Evolutionary conservation across 1,140 invertebrate genomes (phyloP).

Genomic region (Macrosteles quadrilineatus): DNA sequence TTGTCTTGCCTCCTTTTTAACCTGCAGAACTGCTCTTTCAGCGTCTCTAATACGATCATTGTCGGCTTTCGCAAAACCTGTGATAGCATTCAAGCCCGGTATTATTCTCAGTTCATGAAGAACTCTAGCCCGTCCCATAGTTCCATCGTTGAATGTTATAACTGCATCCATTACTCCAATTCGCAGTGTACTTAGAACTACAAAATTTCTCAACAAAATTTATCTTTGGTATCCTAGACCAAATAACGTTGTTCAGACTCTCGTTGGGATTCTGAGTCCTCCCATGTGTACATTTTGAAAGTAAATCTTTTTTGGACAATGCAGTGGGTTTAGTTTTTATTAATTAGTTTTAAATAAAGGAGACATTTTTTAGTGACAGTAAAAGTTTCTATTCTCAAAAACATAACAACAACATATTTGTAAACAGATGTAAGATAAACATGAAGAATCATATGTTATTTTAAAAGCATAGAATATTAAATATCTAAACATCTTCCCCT

Average conservation of each 20-base stretch:
- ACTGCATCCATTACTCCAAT: background rate
- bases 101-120: background rate
- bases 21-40: background rate
- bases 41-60: background rate
- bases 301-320: no score
- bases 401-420: no score
- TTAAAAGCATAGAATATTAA: no score
- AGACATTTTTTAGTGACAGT: no score
- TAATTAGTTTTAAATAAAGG: no score
- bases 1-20: no score
- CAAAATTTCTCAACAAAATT: no score
- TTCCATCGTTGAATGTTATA: background rate
- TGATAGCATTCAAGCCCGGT: background rate
- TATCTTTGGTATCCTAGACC: background rate
- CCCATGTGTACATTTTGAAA: conserved; percentile 18
- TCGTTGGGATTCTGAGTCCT: background rate
- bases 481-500: no score
- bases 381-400: no score
- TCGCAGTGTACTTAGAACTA: background rate
- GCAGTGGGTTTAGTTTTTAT: no score
- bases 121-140: background rate
- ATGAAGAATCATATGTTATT: no score
- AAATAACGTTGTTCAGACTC: conserved; percentile 18
- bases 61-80: background rate
- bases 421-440: no score